phyloP scores from a whole-genome alignment of 2,797 vertebrate genomes.

The Phoebastria nigripes region DNA sequence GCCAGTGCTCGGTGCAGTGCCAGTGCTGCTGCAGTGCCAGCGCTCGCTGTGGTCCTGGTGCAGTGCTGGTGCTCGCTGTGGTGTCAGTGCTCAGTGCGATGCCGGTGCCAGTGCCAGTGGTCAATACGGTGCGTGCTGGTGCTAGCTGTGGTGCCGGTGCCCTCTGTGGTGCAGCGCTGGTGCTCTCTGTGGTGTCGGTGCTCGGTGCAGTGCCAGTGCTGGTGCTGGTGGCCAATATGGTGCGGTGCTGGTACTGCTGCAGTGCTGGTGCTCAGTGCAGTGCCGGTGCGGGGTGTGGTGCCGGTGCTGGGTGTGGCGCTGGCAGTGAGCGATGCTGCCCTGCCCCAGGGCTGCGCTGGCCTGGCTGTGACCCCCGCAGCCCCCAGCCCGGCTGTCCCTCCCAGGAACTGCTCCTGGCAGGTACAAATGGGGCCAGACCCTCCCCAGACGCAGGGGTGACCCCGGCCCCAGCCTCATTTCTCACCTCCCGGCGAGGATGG shows the following conservation, averaged over 20 bases:
- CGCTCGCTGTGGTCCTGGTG: too few relatives aligned
- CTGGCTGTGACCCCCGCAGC: neutral
- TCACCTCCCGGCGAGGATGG: neutral
- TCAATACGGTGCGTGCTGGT: neutral
- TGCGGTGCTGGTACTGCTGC: neutral
- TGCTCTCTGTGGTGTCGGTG: neutral
- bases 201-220: neutral
- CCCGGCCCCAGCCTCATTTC: neutral
- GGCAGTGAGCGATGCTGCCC: neutral
- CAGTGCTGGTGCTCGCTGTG: neutral
- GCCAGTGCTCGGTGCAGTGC: too few relatives aligned
- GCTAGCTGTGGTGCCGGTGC: neutral
- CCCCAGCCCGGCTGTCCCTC: neutral
- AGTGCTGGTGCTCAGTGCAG: neutral
- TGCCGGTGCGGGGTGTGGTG: too few relatives aligned
- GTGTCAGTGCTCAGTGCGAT: too few relatives aligned
- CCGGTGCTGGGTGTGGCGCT: neutral
- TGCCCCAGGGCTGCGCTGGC: neutral
- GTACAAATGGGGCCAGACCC: neutral
- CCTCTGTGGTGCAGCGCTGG: too few relatives aligned
- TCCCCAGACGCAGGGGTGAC: neutral
- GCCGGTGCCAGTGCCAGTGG: too few relatives aligned
- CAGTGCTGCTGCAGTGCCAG: too few relatives aligned
- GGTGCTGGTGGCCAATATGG: neutral
- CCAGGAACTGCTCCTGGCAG: conserved; percentile 39